A percentile compares a stretch with the other conserved stretches of the same genome.
Conservation (phyloP, 2,797 vertebrate genomes). For the Ammospiza maritima region DNA sequence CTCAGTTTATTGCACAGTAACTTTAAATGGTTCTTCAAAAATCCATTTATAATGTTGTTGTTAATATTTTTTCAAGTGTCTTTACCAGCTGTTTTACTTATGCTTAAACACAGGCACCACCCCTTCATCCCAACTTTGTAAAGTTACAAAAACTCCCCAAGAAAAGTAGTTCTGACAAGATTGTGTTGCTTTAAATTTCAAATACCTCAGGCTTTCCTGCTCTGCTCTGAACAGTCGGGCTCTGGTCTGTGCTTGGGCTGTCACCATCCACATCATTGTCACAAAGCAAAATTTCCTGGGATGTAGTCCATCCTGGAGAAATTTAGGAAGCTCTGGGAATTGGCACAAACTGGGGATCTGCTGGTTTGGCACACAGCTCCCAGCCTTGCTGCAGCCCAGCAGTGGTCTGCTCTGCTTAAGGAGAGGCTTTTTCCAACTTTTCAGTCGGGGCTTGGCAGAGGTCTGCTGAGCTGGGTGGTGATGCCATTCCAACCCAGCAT, state of each 20-base stretch:
- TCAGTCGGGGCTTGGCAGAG: accelerated
- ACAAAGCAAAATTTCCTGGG: neutral
- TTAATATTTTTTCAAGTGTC: conserved; percentile 80
- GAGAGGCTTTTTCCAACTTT: neutral
- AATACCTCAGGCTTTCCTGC: neutral
- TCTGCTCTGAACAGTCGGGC: neutral
- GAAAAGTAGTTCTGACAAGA: conserved; percentile 56
- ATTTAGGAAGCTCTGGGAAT: conserved; percentile 14
- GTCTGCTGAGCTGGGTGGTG: neutral
- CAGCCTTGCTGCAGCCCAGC: neutral
- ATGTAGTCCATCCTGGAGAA: conserved; percentile 1
- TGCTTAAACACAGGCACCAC: conserved; percentile 58
- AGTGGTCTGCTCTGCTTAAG: neutral
- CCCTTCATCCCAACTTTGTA: conserved; percentile 30
- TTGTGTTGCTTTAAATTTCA: conserved; percentile 16
- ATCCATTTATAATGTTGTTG: conserved; percentile 82
- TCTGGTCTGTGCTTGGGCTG: neutral
- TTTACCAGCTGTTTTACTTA: conserved; percentile 80
- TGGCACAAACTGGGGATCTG: neutral
- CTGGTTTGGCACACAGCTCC: neutral
- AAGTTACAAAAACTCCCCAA: conserved; percentile 60
- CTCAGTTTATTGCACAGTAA: conserved; percentile 82
- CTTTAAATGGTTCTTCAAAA: conserved; percentile 83
- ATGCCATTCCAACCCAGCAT: neutral
- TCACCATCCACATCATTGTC: neutral